Base-by-base conservation (phyloP, 2,797 vertebrate genomes). In the Gadopsis marmoratus region DNA sequence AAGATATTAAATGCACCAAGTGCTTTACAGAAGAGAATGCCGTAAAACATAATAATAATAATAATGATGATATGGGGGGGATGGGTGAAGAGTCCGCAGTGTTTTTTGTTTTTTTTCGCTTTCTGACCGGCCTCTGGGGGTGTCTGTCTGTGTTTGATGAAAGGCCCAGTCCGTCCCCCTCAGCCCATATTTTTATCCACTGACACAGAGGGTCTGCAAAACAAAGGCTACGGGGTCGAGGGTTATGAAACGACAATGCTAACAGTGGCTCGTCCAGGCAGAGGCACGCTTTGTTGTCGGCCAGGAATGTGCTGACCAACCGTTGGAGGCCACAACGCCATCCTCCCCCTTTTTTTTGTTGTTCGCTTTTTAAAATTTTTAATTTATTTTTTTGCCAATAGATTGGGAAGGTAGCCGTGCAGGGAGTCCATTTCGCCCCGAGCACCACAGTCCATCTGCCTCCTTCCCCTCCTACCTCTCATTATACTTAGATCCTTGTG, bases 301-400 rank as follows among this genome's bases (percentile, higher is more conserved):
- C 61, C 84, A 90, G 94, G 95, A 96, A 96, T 95, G 94, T 95
- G 95, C 94, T 95, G 95, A 95, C 93, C 87, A 93, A 92, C 80
- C 60, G 61, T 76, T 71, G 78, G 91, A 88, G 92, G 91, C 92
- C 91, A 88, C 89, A 88, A 92, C 55, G 84, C 90, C 90, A 85
- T 84, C 88, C 88, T 81, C 78, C 88, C 80, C 90, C 26, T 26
- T 26, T 26, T 26, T 85, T 91, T 94, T 93, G 91, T 92, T 87
- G 61, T 82, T 26, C 2, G 26, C 26, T 26, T 26, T 26, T 26
- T 26, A 1, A 1, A 26, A 26, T 26, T 26, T 26, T 26, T 26
- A 26, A 26, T 26, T 26, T 26, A 39, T 86, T 80, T 84, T 81
- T 86, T 65, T 51, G 68, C 86, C 84, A 70, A 63, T 88, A 81